phyloP scores from a whole-genome alignment of 2,113 vertebrate genomes.

The Natator depressus region DNA sequence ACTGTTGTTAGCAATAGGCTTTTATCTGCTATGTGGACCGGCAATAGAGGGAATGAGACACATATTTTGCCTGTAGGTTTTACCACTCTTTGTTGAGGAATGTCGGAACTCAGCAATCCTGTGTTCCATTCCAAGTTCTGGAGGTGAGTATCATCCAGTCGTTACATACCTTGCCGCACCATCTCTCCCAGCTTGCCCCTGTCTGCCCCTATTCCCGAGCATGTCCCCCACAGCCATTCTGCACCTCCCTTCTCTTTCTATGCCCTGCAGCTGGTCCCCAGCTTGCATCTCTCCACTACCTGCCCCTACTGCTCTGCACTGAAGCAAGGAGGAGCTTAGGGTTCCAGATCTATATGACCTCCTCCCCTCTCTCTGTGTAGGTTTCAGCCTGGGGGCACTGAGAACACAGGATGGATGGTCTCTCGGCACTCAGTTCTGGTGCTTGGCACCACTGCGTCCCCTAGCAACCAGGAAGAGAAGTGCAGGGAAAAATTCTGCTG shows the following conservation, averaged over 20 bases:
- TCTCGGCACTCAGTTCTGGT: not conserved
- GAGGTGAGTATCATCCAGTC: not conserved
- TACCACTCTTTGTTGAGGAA: not conserved
- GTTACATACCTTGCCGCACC: not conserved
- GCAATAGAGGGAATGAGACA: not conserved
- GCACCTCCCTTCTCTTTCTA: not conserved
- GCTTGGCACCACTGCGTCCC: not conserved
- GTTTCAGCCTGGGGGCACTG: not conserved
- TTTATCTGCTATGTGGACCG: not conserved
- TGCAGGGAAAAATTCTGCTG: not conserved
- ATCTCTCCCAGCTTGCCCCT: not conserved
- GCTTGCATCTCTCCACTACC: not conserved
- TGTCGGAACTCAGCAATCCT: not conserved
- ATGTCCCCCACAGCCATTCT: not conserved
- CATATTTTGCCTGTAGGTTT: not conserved
- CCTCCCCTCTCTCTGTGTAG: too few species aligned
- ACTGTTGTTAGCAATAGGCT: not conserved
- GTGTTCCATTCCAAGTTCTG: not conserved
- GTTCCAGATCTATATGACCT: too few species aligned
- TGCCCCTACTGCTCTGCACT: not conserved
- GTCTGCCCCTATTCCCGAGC: not conserved
- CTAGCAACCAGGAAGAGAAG: not conserved
- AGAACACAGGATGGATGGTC: not conserved
- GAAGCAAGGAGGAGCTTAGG: too few species aligned
- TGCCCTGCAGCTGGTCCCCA: not conserved